Base-by-base conservation (phyloP, 2,113 vertebrate species). In the Paradisaea rubra region DNA sequence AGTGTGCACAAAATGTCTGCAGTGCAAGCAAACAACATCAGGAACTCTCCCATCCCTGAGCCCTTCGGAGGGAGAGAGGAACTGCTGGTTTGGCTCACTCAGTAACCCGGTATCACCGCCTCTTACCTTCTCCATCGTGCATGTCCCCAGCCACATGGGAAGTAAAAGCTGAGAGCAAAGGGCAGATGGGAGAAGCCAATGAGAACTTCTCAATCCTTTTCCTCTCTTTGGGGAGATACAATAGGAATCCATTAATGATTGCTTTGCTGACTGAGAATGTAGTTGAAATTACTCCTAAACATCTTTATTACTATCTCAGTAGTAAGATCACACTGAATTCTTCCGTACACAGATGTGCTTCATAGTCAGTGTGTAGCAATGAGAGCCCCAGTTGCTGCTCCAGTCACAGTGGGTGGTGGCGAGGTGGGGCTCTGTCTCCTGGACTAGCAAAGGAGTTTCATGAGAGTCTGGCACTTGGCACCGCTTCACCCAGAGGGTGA, bases 221-320 rank as follows among this genome's bases (percentile, higher is more conserved):
- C 95, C 94, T 97, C 97, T 96, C 97, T 69, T 95, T 94, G 95
- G 97, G 97, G 98, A 97, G 97, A 95, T 96, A 97, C 97, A 97
- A 97, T 97, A 97, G 96, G 97, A 98, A 97, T 97, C 97, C 97
- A 97, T 97, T 98, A 97, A 97, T 86, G 97, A 97, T 98, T 97
- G 98, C 98, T 98, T 98, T 83, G 97, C 98, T 98, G 98, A 98
- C 97, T 98, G 98, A 98, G 98, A 98, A 98, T 98, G 97, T 98
- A 98, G 97, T 97, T 96, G 96, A 97, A 97, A 97, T 97, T 97
- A 94, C 93, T 98, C 97, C 94, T 97, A 86, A 97, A 98, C 97
- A 97, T 97, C 98, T 96, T 97, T 97, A 95, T 97, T 96, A 97
- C 97, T 97, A 74, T 97, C 95, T 98, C 97, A 97, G 98, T 98